Percentiles rank a stretch among this genome's conserved stretches.
Evolutionary conservation across 2,113 vertebrate species (phyloP).

Genomic region (Myotis davidii): DNA sequence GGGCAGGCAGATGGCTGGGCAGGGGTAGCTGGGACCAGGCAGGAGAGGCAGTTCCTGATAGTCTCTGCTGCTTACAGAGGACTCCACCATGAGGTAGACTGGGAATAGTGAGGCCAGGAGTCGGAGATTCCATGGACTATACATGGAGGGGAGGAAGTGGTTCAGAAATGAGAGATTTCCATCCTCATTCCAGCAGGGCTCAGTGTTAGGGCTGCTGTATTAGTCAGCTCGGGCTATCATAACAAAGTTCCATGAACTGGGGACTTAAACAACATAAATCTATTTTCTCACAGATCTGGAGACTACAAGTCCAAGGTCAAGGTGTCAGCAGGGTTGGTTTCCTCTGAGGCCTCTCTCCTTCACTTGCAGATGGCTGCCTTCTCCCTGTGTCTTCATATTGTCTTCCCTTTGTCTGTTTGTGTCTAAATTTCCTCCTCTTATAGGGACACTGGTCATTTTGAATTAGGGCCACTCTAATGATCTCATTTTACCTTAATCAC

Average conservation of each 20-base stretch:
- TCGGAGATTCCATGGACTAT: neutral
- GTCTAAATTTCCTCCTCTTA: neutral
- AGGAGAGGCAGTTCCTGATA: neutral
- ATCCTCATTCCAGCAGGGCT: neutral
- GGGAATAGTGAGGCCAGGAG: neutral
- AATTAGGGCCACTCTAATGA: neutral
- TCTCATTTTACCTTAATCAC: neutral
- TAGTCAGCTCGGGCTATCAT: neutral
- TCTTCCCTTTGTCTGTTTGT: neutral
- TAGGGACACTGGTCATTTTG: neutral
- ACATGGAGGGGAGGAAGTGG: too few species aligned
- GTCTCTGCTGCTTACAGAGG: neutral
- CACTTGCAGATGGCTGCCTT: neutral
- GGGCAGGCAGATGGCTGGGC: neutral
- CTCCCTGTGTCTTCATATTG: neutral
- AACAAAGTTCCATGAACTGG: neutral
- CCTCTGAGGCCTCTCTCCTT: neutral
- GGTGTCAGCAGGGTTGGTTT: neutral
- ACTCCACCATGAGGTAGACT: neutral
- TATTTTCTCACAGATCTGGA: neutral
- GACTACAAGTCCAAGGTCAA: neutral
- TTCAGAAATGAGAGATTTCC: neutral
- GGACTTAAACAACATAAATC: neutral
- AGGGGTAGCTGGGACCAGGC: neutral
- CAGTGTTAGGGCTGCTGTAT: neutral